phyloP scores from a whole-genome alignment of 2,113 vertebrate genomes.

The Aspiorhynchus laticeps region DNA sequence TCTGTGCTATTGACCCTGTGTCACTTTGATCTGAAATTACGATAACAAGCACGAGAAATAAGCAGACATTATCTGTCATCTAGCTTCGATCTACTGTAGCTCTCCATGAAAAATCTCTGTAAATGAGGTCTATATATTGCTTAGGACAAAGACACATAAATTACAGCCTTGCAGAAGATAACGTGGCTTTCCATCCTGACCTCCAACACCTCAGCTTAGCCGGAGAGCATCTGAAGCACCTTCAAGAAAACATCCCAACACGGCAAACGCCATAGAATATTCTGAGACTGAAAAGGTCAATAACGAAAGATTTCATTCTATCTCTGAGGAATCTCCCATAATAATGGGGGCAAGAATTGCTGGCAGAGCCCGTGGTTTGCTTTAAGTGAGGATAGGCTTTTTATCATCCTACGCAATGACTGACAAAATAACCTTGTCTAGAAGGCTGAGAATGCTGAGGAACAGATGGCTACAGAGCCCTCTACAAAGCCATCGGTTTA shows the following conservation, averaged over 20 bases:
- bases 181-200: neutral
- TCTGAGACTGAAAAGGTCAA: constrained; percentile 38
- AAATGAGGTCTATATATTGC: constrained; percentile 5
- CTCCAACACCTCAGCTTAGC: neutral
- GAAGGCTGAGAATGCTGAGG: neutral
- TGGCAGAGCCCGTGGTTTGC: constrained; percentile 8
- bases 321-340: constrained; percentile 33
- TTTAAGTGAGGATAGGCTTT: constrained; percentile 34
- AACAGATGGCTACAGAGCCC: neutral
- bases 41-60: constrained; percentile 15
- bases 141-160: constrained; percentile 13
- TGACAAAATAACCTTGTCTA: constrained; percentile 31
- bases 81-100: constrained; percentile 2
- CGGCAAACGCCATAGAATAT: neutral
- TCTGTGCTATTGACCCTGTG: neutral
- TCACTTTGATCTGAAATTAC: neutral
- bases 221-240: neutral
- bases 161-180: constrained; percentile 18
- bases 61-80: constrained; percentile 19
- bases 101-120: neutral
- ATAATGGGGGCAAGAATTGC: constrained; percentile 42
- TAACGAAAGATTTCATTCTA: constrained; percentile 34
- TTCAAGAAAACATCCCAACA: constrained; percentile 31
- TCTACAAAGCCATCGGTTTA: neutral
- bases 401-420: constrained; percentile 35